A percentile compares a stretch with the other conserved stretches of the same genome.
Conservation (phyloP, 2,888 invertebrate species). For the Antitype chi region DNA sequence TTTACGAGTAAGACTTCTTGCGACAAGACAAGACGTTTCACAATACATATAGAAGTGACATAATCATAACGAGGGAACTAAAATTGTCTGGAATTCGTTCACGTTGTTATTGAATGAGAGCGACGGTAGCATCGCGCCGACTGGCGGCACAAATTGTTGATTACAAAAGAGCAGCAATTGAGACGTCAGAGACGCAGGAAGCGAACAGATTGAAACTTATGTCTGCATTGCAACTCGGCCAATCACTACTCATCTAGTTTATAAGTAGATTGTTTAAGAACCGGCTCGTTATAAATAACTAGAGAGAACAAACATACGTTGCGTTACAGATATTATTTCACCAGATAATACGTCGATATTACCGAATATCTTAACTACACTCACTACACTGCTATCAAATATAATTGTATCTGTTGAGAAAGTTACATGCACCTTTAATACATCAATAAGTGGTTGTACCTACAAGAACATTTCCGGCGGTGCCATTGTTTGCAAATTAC, state of each 20-base stretch:
- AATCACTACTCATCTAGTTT: slow-evolving; percentile 71
- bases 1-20: slow-evolving; percentile 56
- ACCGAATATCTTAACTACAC: slow-evolving; percentile 59
- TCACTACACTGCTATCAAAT: slow-evolving; percentile 72
- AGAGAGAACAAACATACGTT: slow-evolving; percentile 45
- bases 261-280: slow-evolving; percentile 67
- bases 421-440: slow-evolving; percentile 67
- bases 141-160: slow-evolving; percentile 88
- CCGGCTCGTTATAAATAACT: slow-evolving; percentile 68
- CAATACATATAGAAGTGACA: slow-evolving; percentile 70
- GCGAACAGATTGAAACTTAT: slow-evolving; percentile 87
- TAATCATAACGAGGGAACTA: slow-evolving; percentile 81
- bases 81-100: slow-evolving; percentile 85
- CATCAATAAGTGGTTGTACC: slow-evolving; percentile 67
- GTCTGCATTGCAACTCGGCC: slow-evolving; percentile 76
- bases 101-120: slow-evolving; percentile 84
- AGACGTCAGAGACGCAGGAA: slow-evolving; percentile 88
- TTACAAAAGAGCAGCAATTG: slow-evolving; percentile 90
- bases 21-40: slow-evolving; percentile 61
- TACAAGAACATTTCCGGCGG: slow-evolving; percentile 76
- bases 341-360: slow-evolving; percentile 38
- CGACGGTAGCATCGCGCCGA: slow-evolving; percentile 80
- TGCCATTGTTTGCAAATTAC: slow-evolving; percentile 85
- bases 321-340: slow-evolving; percentile 41
- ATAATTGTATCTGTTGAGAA: slow-evolving; percentile 74